phyloP scores from a whole-genome alignment of 2,888 invertebrate species.

The Patella pellucida region DNA sequence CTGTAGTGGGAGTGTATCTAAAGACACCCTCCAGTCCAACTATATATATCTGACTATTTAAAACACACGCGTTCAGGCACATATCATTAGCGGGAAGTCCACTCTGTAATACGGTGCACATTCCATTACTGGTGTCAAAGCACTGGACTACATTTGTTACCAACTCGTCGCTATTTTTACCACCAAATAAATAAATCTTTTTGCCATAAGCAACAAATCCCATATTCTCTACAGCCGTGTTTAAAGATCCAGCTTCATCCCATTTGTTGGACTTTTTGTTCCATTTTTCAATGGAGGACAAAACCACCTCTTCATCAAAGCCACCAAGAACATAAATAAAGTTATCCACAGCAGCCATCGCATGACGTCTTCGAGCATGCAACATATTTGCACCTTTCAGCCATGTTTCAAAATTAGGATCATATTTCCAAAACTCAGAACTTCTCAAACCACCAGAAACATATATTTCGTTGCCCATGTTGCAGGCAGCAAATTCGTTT shows the following conservation, averaged over 20 bases:
- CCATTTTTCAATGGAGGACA: slow-evolving; percentile 61
- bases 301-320: slow-evolving; percentile 62
- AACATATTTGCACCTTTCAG: slow-evolving; percentile 55
- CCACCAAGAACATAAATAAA: slow-evolving; percentile 61
- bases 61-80: slow-evolving; percentile 60
- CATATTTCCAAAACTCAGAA: slow-evolving; percentile 65
- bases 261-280: slow-evolving; percentile 54
- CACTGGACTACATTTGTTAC: slow-evolving; percentile 63
- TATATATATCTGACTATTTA: slow-evolving; percentile 58
- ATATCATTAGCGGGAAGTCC: slow-evolving; percentile 61
- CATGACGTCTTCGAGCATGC: slow-evolving; percentile 59
- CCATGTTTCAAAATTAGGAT: slow-evolving; percentile 61
- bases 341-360: slow-evolving; percentile 62
- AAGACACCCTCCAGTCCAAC: slow-evolving; percentile 64
- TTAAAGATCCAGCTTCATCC: slow-evolving; percentile 53
- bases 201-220: slow-evolving; percentile 59
- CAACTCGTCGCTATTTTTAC: slow-evolving; percentile 64
- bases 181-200: slow-evolving; percentile 61
- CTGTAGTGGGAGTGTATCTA: slow-evolving; percentile 50
- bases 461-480: slow-evolving; percentile 60
- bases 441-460: slow-evolving; percentile 63
- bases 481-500: slow-evolving; percentile 62
- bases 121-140: slow-evolving; percentile 53
- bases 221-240: slow-evolving; percentile 64
- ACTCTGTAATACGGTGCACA: slow-evolving; percentile 48